Evolutionary conservation across 2,888 invertebrate genomes (phyloP).

Genomic region (Heliconius ismenius): DNA sequence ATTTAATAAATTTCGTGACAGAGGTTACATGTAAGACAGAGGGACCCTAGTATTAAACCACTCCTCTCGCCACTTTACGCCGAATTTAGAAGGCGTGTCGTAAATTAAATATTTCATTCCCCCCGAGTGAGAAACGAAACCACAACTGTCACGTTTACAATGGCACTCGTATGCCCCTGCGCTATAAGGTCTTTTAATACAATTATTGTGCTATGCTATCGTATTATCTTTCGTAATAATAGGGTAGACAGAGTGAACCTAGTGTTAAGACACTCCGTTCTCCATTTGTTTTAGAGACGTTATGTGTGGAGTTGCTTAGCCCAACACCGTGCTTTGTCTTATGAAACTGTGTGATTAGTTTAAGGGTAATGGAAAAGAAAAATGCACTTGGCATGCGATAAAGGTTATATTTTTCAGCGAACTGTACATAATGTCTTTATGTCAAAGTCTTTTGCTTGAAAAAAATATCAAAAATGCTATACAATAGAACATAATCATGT

Average conservation of each 20-base stretch:
- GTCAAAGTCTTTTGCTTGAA: slow-evolving; percentile 7
- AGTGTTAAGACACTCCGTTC: neutral
- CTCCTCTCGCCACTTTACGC: neutral
- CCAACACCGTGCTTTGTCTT: neutral
- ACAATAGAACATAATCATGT: too few relatives aligned
- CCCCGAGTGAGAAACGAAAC: neutral
- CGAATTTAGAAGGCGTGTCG: too few relatives aligned
- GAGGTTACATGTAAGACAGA: neutral
- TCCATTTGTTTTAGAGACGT: too few relatives aligned
- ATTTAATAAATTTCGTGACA: too few relatives aligned
- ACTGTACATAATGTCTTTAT: slow-evolving; percentile 44
- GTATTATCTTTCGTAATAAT: too few relatives aligned
- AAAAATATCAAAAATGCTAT: too few relatives aligned
- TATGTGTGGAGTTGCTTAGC: neutral
- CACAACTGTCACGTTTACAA: neutral
- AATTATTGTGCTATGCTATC: too few relatives aligned
- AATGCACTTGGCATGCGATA: slow-evolving; percentile 45
- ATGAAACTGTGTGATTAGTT: too few relatives aligned
- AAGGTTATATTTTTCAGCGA: slow-evolving; percentile 49
- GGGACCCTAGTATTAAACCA: neutral
- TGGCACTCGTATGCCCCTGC: neutral
- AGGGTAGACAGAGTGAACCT: neutral
- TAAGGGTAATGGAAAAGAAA: slow-evolving; percentile 34
- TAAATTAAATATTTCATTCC: neutral
- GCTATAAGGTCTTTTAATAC: neutral